Evolutionary conservation across 1,140 invertebrate species (phyloP).

Genomic region (Coptotermes formosanus): DNA sequence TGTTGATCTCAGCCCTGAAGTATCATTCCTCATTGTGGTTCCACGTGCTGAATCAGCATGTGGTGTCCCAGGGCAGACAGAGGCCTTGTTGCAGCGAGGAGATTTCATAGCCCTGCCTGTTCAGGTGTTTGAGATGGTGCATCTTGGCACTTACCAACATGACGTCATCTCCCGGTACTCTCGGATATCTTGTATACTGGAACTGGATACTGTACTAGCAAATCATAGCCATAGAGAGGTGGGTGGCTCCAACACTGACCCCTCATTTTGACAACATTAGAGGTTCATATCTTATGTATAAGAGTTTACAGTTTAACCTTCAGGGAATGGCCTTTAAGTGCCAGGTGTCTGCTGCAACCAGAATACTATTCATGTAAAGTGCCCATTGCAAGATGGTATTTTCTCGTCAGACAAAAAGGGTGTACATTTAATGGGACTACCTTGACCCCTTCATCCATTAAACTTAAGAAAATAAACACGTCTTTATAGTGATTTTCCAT

Average conservation of each 20-base stretch:
- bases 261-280: too few relatives aligned
- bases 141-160: slow-evolving; percentile 85
- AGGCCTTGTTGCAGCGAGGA: slow-evolving; percentile 72
- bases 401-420: too few relatives aligned
- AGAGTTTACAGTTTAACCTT: too few relatives aligned
- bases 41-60: slow-evolving; percentile 88
- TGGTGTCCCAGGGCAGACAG: slow-evolving; percentile 82
- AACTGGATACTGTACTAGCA: slow-evolving; percentile 87
- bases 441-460: too few relatives aligned
- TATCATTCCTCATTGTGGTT: slow-evolving; percentile 86
- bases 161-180: slow-evolving; percentile 87
- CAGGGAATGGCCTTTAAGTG: too few relatives aligned
- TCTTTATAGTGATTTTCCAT: too few relatives aligned
- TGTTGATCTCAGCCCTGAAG: slow-evolving; percentile 82
- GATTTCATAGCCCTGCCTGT: slow-evolving; percentile 84
- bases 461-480: too few relatives aligned
- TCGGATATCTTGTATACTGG: slow-evolving; percentile 85
- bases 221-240: slow-evolving; percentile 87
- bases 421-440: too few relatives aligned
- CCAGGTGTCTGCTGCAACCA: too few relatives aligned
- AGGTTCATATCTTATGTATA: too few relatives aligned
- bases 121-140: slow-evolving; percentile 91
- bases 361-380: too few relatives aligned
- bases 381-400: too few relatives aligned
- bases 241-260: slow-evolving; percentile 29